Conservation (phyloP, 2,888 invertebrate species). For the Anorthoa munda region DNA sequence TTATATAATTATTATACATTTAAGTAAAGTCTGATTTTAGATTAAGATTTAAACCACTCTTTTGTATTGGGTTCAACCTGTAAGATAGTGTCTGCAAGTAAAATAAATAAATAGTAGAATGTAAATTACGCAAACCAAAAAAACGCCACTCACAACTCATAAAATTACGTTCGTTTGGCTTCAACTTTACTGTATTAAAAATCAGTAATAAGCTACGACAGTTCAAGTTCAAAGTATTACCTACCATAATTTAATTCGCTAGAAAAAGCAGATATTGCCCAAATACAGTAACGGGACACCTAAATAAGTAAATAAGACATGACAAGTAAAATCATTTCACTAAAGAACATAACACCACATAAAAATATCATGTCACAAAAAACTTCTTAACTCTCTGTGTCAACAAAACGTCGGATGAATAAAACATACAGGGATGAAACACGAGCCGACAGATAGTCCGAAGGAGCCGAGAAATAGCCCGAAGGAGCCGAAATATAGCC, state of each 20-base stretch:
- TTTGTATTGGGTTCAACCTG: too few relatives aligned
- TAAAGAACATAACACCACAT: slow-evolving; percentile 29
- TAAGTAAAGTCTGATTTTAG: too few relatives aligned
- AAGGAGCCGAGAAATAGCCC: slow-evolving; percentile 10
- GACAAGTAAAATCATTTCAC: slow-evolving; percentile 19
- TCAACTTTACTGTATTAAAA: too few relatives aligned
- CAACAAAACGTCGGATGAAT: slow-evolving; percentile 55
- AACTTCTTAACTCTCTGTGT: slow-evolving; percentile 51
- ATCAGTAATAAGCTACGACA: not conserved
- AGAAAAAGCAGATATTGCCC: not conserved
- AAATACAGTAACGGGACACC: not conserved
- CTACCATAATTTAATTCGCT: not conserved
- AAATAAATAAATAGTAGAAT: too few relatives aligned
- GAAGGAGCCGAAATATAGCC: slow-evolving; percentile 4
- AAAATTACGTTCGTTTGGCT: too few relatives aligned
- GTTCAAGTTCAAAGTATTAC: not conserved
- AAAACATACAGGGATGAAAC: slow-evolving; percentile 55
- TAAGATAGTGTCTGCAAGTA: too few relatives aligned
- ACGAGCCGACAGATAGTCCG: slow-evolving; percentile 20
- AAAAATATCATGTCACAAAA: slow-evolving; percentile 29
- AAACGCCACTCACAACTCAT: too few relatives aligned
- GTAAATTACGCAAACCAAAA: too few relatives aligned
- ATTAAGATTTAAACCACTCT: too few relatives aligned
- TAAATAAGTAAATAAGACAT: not conserved
- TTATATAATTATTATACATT: too few relatives aligned